phyloP scores from a whole-genome alignment of 2,113 vertebrate genomes.

The Solea senegalensis region DNA sequence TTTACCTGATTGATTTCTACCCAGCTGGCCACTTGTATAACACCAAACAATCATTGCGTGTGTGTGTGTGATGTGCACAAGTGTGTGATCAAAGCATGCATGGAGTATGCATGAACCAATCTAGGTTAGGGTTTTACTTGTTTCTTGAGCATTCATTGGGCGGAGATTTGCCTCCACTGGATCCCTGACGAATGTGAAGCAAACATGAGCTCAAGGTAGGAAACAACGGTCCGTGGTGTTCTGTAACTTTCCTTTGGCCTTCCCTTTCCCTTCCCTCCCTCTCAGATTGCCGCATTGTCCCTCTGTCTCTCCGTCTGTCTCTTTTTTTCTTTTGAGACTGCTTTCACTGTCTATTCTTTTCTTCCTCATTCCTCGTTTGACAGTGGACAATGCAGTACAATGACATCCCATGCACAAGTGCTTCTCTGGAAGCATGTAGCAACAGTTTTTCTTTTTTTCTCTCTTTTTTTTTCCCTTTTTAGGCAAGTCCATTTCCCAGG shows the following conservation, averaged over 20 bases:
- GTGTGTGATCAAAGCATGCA: slow-evolving; percentile 28
- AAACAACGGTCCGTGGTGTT: background rate
- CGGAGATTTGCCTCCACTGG: background rate
- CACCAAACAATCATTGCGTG: slow-evolving; percentile 27
- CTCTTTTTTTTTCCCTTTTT: slow-evolving; percentile 38
- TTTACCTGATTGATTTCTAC: slow-evolving; percentile 77
- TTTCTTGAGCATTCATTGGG: background rate
- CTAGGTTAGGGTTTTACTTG: slow-evolving; percentile 25
- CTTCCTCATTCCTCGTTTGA: slow-evolving; percentile 22
- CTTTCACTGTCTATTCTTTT: background rate
- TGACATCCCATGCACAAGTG: slow-evolving; percentile 40
- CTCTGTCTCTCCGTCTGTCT: background rate
- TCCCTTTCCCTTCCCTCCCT: background rate
- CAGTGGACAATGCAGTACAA: slow-evolving; percentile 14
- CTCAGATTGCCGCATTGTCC: background rate
- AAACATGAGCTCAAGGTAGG: background rate
- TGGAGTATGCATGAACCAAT: background rate
- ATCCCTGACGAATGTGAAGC: background rate
- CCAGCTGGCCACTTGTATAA: slow-evolving; percentile 67
- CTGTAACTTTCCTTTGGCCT: background rate
- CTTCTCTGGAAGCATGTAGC: slow-evolving; percentile 50
- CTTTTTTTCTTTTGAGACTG: background rate
- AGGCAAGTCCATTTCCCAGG: slow-evolving; percentile 64
- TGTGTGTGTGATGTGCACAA: background rate
- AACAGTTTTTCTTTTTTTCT: slow-evolving; percentile 44